A percentile compares a stretch with the other conserved stretches of the same genome.
Conservation (phyloP, 2,797 vertebrate genomes). For the Sebastes taczanowskii region DNA sequence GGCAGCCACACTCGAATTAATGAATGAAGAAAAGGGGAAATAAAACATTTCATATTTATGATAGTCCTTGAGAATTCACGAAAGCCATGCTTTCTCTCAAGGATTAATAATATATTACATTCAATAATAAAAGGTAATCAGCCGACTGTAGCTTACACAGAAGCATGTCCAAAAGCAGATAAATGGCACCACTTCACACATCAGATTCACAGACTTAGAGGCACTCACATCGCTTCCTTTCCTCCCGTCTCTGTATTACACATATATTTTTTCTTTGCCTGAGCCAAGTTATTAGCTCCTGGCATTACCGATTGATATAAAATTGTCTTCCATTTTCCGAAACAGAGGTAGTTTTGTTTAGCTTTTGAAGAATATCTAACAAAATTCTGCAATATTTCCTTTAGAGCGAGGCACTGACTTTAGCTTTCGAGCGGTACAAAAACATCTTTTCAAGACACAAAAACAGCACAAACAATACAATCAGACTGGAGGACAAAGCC, state of each 20-base stretch:
- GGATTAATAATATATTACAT: conserved; percentile 76
- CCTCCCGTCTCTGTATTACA: conserved; percentile 28
- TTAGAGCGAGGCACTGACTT: conserved; percentile 5
- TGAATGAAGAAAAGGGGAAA: conserved; percentile 59
- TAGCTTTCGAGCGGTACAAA: not conserved
- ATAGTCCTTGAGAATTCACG: conserved; percentile 67
- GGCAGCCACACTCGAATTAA: conserved; percentile 67
- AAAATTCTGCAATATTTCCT: conserved; percentile 21
- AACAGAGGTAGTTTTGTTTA: conserved; percentile 1
- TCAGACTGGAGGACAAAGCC: conserved; percentile 35
- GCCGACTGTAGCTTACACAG: conserved; percentile 49
- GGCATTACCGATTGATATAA: conserved; percentile 39
- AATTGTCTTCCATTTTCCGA: conserved; percentile 35
- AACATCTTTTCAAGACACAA: conserved; percentile 13
- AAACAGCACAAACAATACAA: conserved; percentile 33
- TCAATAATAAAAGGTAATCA: conserved; percentile 80
- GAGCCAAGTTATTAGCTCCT: conserved; percentile 39
- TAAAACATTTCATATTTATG: conserved; percentile 77
- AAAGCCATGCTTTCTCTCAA: conserved; percentile 59
- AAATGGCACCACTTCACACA: conserved; percentile 46
- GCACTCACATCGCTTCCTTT: conserved; percentile 10
- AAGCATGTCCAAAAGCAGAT: conserved; percentile 53
- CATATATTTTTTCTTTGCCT: conserved; percentile 32
- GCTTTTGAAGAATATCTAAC: conserved; percentile 20
- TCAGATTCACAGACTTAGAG: conserved; percentile 12